phyloP scores from a whole-genome alignment of 2,797 vertebrate species.

The Chiloscyllium punctatum region DNA sequence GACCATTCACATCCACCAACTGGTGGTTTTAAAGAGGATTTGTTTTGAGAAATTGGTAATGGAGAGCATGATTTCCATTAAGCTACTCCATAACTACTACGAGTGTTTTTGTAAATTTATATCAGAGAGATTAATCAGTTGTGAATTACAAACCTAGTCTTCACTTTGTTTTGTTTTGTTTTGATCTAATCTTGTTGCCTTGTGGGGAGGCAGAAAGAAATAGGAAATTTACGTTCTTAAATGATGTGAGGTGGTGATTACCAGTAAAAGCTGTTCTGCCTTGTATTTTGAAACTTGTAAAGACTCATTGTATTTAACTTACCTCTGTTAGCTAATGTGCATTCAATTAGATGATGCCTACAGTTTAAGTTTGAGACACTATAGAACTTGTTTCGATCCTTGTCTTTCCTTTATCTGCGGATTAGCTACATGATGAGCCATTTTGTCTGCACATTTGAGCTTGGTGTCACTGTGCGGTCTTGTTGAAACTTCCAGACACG shows the following conservation, averaged over 20 bases:
- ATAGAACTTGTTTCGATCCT: background rate
- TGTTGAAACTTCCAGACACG: background rate
- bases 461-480: background rate
- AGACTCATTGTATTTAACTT: background rate
- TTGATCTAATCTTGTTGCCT: background rate
- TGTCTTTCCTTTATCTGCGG: background rate
- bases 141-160: background rate
- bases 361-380: background rate
- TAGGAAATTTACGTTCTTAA: background rate
- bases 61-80: background rate
- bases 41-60: background rate
- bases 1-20: background rate
- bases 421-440: background rate
- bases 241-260: background rate
- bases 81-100: background rate
- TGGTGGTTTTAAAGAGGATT: background rate
- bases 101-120: background rate
- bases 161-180: background rate
- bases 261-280: background rate
- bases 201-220: background rate
- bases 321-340: background rate
- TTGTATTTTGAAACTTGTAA: background rate
- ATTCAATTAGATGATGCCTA: background rate
- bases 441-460: background rate
- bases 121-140: background rate